Conservation (phyloP, 2,797 vertebrate genomes). For the Artibeus lituratus region DNA sequence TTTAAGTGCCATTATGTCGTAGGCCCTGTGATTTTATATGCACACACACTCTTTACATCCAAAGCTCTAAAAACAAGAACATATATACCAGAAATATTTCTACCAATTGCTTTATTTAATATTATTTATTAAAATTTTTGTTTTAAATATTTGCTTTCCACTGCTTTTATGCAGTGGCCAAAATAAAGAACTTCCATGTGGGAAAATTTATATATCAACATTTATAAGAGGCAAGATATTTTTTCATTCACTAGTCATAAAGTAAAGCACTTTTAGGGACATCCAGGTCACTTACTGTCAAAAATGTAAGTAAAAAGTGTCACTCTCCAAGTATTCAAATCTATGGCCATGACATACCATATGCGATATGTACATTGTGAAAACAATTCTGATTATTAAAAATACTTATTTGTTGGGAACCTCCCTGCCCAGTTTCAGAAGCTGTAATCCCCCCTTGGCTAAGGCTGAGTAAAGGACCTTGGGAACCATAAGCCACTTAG, state of each 20-base stretch:
- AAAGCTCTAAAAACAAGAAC: not conserved
- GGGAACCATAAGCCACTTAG: too few relatives aligned
- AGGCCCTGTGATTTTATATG: not conserved
- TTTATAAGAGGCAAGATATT: not conserved
- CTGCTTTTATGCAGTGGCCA: not conserved
- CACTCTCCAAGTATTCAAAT: not conserved
- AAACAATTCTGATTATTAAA: not conserved
- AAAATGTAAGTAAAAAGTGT: not conserved
- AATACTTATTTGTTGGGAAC: not conserved
- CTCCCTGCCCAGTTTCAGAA: too few relatives aligned
- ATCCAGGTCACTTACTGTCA: not conserved
- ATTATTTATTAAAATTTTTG: not conserved
- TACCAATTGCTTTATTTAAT: not conserved
- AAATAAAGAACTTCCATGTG: not conserved
- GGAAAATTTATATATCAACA: not conserved
- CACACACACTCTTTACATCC: not conserved
- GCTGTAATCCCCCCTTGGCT: too few relatives aligned
- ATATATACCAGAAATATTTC: not conserved
- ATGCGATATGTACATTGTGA: not conserved
- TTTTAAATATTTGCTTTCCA: conserved; percentile 18
- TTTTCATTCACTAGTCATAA: not conserved
- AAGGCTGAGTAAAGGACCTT: too few relatives aligned
- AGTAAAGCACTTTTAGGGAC: not conserved
- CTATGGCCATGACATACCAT: not conserved
- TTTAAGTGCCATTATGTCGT: not conserved